phyloP scores from a whole-genome alignment of 1,140 invertebrate species.

The Drosophila oshimai region DNA sequence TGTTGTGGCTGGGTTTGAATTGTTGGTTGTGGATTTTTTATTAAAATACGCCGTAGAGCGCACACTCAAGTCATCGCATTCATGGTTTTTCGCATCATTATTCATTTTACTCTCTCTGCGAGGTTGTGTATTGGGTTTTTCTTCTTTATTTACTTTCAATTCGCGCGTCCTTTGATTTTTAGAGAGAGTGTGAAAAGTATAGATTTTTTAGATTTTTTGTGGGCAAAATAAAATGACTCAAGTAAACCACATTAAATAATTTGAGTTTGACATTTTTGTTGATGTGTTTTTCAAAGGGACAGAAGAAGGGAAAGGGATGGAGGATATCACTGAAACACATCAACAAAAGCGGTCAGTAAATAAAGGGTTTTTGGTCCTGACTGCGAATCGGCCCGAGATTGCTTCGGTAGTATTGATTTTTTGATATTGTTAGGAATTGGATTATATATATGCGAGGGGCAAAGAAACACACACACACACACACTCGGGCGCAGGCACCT shows the following conservation, averaged over 20 bases:
- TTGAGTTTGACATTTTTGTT: conserved; percentile 49
- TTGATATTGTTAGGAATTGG: conserved; percentile 56
- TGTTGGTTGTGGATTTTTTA: conserved; percentile 49
- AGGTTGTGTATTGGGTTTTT: conserved; percentile 24
- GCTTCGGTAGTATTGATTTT: conserved; percentile 51
- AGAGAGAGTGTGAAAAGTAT: conserved; percentile 6
- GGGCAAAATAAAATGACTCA: conserved; percentile 24
- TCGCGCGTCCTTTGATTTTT: conserved; percentile 54
- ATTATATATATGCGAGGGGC: conserved; percentile 35
- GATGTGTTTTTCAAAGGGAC: conserved; percentile 24
- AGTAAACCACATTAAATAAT: conserved; percentile 45
- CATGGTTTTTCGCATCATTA: conserved; percentile 81
- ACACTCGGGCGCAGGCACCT: conserved; percentile 8
- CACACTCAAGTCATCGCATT: conserved; percentile 76
- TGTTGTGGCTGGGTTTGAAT: conserved; percentile 25
- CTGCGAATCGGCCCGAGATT: too few relatives aligned
- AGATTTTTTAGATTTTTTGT: conserved; percentile 13
- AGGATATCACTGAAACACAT: conserved; percentile 22
- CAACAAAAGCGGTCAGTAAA: conserved; percentile 48
- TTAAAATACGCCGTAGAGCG: conserved; percentile 60
- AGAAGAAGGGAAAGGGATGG: background rate
- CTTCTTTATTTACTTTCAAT: conserved; percentile 36
- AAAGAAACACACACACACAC: conserved; percentile 35
- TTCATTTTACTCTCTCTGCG: conserved; percentile 75
- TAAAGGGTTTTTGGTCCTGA: conserved; percentile 6